Evolutionary conservation across 2,888 invertebrate species (phyloP), one percentile per base, ranked within the genome.

Genomic region (Sphecodes monilicornis): DNA sequence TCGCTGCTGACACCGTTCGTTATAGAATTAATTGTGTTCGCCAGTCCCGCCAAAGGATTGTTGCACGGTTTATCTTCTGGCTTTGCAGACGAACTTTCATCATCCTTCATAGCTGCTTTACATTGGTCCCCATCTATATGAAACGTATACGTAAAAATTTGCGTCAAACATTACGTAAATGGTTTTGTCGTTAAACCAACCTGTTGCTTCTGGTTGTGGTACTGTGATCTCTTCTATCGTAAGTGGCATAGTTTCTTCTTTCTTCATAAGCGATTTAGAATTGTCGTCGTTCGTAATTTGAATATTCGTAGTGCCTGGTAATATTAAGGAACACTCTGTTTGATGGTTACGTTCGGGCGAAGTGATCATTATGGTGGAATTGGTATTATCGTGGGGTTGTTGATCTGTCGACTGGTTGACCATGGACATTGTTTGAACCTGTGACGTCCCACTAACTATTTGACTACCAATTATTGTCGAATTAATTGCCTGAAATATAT

Each of bases 11-110:
- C 90, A 39, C 95, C 94, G 57, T 94, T 95, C 11, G 93, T 91
- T 76, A 94, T 94, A 22, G 94, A 94, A 86, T 95, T 93, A 22
- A 94, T 93, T 6, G 94, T 91, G 76, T 94, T 94, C 4, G 94
- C 94, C 46, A 95, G 88, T 82, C 94, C 93, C n/a, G 94, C 92
- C 64, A 94, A 86, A 32, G 94, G 94, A 91, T 93, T 94, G 26
- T 90, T 92, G 32, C 92, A 94, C 93, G 94, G 76, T 93, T 95
- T 92, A 22, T 95, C 95, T 3, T 94, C 94, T 5, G 77, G 36
- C 78, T 94, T 93, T 16, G 80, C 26, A 1, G 90, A 85, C 73
- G 93, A 92, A 39, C 87, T 90, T 80, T 92, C 92, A 1, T 94
- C 94, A 0, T 94, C 93, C 86, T 95, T 93, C n/a, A 92, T 1